Evolutionary conservation across 1,140 invertebrate genomes (phyloP).

Genomic region (Scaptomyza graminum): DNA sequence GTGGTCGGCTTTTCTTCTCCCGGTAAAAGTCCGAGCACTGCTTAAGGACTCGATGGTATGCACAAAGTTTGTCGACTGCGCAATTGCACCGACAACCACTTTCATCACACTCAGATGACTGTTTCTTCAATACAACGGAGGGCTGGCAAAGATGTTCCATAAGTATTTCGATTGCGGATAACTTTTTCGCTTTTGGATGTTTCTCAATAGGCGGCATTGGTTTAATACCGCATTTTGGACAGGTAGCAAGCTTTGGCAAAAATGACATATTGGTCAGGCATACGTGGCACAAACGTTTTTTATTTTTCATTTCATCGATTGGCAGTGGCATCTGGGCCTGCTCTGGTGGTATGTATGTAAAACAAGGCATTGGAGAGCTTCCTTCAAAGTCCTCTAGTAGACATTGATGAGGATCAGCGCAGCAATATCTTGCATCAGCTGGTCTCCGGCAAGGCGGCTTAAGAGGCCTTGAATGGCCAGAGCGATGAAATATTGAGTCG

Average conservation of each 20-base stretch:
- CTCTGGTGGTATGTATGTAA: constrained; percentile 10
- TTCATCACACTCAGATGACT: background rate
- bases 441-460: background rate
- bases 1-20: background rate
- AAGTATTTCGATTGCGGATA: constrained; percentile 57
- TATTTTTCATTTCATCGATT: constrained; percentile 12
- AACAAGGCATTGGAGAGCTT: constrained; percentile 20
- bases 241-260: constrained; percentile 64
- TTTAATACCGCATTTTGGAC: constrained; percentile 66
- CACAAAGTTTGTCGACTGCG: constrained; percentile 55
- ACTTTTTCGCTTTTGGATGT: constrained; percentile 21
- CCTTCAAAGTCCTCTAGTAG: background rate
- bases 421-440: background rate
- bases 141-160: constrained; percentile 18
- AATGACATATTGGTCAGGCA: constrained; percentile 69
- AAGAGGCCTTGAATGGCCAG: constrained; percentile 2
- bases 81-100: constrained; percentile 63
- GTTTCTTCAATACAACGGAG: background rate
- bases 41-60: constrained; percentile 70
- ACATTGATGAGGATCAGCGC: background rate
- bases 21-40: constrained; percentile 63
- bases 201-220: constrained; percentile 53
- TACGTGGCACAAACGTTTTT: constrained; percentile 60
- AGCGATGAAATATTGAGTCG: constrained; percentile 33
- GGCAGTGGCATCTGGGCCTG: constrained; percentile 12